Base-by-base conservation (phyloP, 2,888 invertebrate genomes). In the Panopea generosa region DNA sequence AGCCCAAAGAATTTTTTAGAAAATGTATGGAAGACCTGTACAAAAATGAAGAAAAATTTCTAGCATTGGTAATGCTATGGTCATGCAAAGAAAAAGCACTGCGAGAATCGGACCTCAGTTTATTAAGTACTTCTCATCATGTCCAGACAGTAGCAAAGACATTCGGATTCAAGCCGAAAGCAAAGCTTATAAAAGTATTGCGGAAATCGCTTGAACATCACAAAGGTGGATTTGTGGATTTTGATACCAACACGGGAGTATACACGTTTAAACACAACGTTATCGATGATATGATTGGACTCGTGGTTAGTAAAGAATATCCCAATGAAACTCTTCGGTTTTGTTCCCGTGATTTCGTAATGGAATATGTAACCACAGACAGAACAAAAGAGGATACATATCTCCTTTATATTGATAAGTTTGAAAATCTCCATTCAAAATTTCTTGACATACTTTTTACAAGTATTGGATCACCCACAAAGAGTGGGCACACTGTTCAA, bases 1-100 rank as follows among this genome's bases (percentile, higher is more conserved):
- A 56, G 26, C 77, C 77, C 11, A 55, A 60, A n/a, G 27, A 45
- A n/a, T 77, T 77, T 29, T 66, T 77, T n/a, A 72, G 60, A 50
- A 60, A 50, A 3, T 72, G 72, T 38, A 26, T 77, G 11, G 68
- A 68, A 16, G 68, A 77, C 18, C 26, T 72, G n/a, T 45, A 18
- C 20, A 24, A 29, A n/a, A 45, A 63, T 7, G 68, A 68, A 14
- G 65, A 77, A 53, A 20, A 45, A 16, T 77, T 72, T 60, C 60
- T 77, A 18, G 71, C 65, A 16, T 40, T 77, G 20, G 29, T 72
- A 20, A 33, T 72, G 6, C 33, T 77, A n/a, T 77, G 77, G 77
- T 27, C 72, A 20, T 45, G 20, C 7, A 27, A 55, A 22, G 27
- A 53, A 24, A 11, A 16, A 14, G 24, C 53, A 27, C 24, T n/a